Evolutionary conservation across 2,797 vertebrate genomes (phyloP), one percentile per base, ranked within the genome.

Genomic region (Threskiornis aethiopicus): DNA sequence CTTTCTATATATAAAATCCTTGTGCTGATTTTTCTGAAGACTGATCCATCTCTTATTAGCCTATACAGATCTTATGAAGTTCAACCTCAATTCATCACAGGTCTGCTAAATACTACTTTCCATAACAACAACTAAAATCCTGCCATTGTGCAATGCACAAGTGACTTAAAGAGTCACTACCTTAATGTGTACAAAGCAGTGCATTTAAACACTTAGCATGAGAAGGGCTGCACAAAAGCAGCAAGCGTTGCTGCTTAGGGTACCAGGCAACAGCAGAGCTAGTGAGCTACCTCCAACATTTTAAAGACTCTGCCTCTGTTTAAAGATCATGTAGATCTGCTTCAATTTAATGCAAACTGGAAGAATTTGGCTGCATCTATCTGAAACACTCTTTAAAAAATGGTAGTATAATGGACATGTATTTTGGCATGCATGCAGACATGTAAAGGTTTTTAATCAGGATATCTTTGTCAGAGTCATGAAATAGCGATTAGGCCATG

Each of bases 391-490:
- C 31, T 61, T 41, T 61, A 21, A 47, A 83, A 71, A 52, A 47
- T 10, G 7, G 16, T 16, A 47, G 21, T 24, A 8, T 5, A 75
- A 12, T 4, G 14, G 49, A 57, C 6, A 54, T 0, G 0, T 51
- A 67, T n/a, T 69, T 37, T 26, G 2, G 29, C 33, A 66, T 21
- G 26, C 37, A 41, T 0, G 1, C 16, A 35, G 15, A 11, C 22
- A 75, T 1, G 13, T n/a, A 25, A 42, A 65, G 4, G 25, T 33
- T 86, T 66, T 66, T 57, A 46, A 47, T n/a, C 10, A 18, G 35
- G 33, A 47, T 6, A n/a, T 20, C 26, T 66, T 26, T 66, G 35
- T 25, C 76, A 66, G 8, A 35, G 42, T 37, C 22, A 52, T 12
- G 16, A 37, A 57, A 51, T 2, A 22, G 15, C 1, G 1, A 61